Percentiles rank a stretch among this genome's conserved stretches.
These are phyloP conservation scores for Lutraria lutraria DNA, from an alignment of 2,888 invertebrate species.

Conservation along the genomic window DNA sequence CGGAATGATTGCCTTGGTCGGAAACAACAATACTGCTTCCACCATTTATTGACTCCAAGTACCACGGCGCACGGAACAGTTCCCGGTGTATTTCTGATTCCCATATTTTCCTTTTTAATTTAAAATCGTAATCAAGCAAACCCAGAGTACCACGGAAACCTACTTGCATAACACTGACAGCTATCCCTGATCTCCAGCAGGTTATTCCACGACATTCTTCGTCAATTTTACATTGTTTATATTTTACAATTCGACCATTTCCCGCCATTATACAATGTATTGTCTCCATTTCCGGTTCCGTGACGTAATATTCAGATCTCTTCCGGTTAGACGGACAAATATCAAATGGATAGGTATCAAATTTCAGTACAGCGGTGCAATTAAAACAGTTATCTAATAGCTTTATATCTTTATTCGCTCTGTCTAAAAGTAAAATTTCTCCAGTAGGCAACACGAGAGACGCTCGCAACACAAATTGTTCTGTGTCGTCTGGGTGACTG, in stretches of 20 bases:
- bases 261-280: constrained; percentile 53
- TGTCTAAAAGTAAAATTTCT: constrained; percentile 53
- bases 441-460: constrained; percentile 26
- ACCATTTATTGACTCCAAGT: constrained; percentile 45
- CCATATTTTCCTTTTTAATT: constrained; percentile 57
- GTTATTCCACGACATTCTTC: constrained; percentile 65
- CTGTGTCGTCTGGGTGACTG: constrained; percentile 48
- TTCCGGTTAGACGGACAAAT: constrained; percentile 55
- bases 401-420: constrained; percentile 58
- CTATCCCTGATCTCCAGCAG: constrained; percentile 63
- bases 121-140: constrained; percentile 59
- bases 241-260: constrained; percentile 47
- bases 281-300: constrained; percentile 61
- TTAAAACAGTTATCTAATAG: constrained; percentile 44
- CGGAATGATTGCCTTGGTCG: constrained; percentile 65
- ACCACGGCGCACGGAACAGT: constrained; percentile 62
- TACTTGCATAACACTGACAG: constrained; percentile 52
- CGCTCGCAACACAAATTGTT: constrained; percentile 47
- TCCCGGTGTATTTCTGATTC: constrained; percentile 45
- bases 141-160: constrained; percentile 63
- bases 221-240: constrained; percentile 43
- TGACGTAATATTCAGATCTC: constrained; percentile 60
- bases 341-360: constrained; percentile 59
- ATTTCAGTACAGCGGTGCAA: constrained; percentile 39
- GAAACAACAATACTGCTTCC: constrained; percentile 55